Conservation (phyloP, 2,113 vertebrate genomes). For the Nestor notabilis region DNA sequence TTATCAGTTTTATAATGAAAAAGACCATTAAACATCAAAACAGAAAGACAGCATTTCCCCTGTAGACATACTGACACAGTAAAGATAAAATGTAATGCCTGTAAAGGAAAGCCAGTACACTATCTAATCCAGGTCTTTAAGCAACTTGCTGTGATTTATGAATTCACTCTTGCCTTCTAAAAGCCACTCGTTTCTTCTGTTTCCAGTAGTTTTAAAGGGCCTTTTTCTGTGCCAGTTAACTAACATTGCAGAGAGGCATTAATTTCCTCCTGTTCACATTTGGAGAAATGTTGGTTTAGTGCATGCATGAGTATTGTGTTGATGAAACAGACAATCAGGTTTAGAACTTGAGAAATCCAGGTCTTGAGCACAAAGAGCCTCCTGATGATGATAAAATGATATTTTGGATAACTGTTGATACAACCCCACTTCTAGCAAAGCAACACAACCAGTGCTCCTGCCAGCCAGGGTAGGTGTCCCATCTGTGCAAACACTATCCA, state of each 20-base stretch:
- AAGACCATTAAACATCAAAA: not conserved
- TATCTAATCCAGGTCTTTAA: not conserved
- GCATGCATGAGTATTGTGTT: accelerated
- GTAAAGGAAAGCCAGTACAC: not conserved
- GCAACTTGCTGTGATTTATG: not conserved
- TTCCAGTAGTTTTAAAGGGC: not conserved
- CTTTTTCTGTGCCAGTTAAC: not conserved
- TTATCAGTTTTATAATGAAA: not conserved
- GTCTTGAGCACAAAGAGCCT: not conserved
- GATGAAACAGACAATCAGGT: not conserved
- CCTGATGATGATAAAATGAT: not conserved
- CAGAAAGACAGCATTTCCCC: not conserved
- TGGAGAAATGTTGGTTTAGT: not conserved
- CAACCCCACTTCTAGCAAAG: not conserved
- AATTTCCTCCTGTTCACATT: not conserved
- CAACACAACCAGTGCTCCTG: not conserved
- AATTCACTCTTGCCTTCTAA: not conserved
- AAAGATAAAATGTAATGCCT: not conserved
- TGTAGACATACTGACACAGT: not conserved
- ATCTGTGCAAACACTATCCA: not conserved
- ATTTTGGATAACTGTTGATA: not conserved
- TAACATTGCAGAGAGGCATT: not conserved
- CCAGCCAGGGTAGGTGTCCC: not conserved
- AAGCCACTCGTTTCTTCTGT: not conserved
- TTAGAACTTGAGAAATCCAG: not conserved